A percentile compares a stretch with the other conserved stretches of the same genome.
Conservation (phyloP, 2,888 invertebrate species). For the Timandra comae region DNA sequence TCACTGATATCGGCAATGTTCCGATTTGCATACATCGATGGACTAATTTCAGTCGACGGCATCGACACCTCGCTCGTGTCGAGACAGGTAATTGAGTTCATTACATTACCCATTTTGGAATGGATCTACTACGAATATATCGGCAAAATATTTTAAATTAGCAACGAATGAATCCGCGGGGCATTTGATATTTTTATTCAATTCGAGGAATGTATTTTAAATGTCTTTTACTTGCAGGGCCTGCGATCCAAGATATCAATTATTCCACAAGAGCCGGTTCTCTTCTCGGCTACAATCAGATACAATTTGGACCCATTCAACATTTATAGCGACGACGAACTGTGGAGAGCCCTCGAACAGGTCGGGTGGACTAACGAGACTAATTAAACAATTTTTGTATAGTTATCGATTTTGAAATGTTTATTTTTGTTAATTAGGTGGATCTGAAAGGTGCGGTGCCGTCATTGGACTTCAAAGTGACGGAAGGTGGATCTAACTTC, state of each 20-base stretch:
- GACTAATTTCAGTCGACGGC: slow-evolving; percentile 80
- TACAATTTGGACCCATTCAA: slow-evolving; percentile 87
- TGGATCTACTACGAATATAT: too few relatives aligned
- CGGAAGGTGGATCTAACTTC: slow-evolving; percentile 87
- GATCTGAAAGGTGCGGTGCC: slow-evolving; percentile 83
- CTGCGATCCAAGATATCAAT: slow-evolving; percentile 79
- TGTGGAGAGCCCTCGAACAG: slow-evolving; percentile 85
- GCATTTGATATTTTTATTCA: too few relatives aligned
- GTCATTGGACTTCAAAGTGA: slow-evolving; percentile 81
- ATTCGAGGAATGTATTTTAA: too few relatives aligned
- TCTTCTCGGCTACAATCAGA: slow-evolving; percentile 82
- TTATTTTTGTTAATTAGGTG: slow-evolving; percentile 78
- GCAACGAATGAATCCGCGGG: too few relatives aligned
- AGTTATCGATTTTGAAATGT: slow-evolving; percentile 11
- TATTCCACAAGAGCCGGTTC: slow-evolving; percentile 88
- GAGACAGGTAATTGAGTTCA: slow-evolving; percentile 52
- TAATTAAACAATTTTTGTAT: slow-evolving; percentile 1
- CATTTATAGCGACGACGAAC: slow-evolving; percentile 79
- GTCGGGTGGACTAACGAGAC: slow-evolving; percentile 46
- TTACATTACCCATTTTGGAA: too few relatives aligned
- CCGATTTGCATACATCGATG: slow-evolving; percentile 79
- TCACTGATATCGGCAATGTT: slow-evolving; percentile 83
- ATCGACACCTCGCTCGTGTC: slow-evolving; percentile 76
- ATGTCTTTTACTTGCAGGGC: slow-evolving; percentile 51
- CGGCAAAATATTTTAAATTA: too few relatives aligned